Evolutionary conservation across 2,113 vertebrate genomes (phyloP), one percentile per base, ranked within the genome.

Genomic region (Melanostigma gelatinosum): DNA sequence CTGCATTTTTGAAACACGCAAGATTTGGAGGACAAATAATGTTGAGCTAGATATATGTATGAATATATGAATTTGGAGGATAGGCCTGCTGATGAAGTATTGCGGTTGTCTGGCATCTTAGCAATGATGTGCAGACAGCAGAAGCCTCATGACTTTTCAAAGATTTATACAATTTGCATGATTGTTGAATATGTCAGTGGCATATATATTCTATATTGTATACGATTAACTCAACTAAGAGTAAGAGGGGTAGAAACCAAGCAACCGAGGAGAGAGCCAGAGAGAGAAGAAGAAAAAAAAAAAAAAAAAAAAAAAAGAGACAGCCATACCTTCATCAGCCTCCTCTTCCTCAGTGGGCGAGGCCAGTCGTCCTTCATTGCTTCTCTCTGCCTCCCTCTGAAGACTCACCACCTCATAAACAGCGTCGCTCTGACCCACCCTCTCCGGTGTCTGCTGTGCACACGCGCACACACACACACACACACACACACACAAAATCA

Each of bases 341-440:
- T 99, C 97, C 87, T 96, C 96, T 73, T 99, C 98, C 82, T 99
- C 98, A 70, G 96, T 94, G 13, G 96, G 95, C 9, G 96, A 96
- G 57, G 91, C 0, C 46, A 40, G 54, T 42, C 84, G 94, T 89
- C 90, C 94, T 91, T 95, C 95, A 1, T 91, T 85, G 72, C 93
- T 95, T 89, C 93, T 95, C 81, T 98, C 96, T 27, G 96, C 96
- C 80, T 97, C 95, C 79, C 97, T 95, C 85, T 97, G 96, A 48
- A 99, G 95, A 89, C 96, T 99, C 86, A 97, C 95, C 86, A 99
- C 97, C 90, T 99, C 98, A 80, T 97, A 98, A 82, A 99, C 96
- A 3, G 95, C 94, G 68, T 99, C 98, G 67, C 96, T 96, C 57
- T 95, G 84, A 60, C 94, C 94, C 82, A 86, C 88, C 92, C 95